phyloP scores from a whole-genome alignment of 37 sponge, comb jelly and placozoan genomes.

The Ephydatia muelleri region DNA sequence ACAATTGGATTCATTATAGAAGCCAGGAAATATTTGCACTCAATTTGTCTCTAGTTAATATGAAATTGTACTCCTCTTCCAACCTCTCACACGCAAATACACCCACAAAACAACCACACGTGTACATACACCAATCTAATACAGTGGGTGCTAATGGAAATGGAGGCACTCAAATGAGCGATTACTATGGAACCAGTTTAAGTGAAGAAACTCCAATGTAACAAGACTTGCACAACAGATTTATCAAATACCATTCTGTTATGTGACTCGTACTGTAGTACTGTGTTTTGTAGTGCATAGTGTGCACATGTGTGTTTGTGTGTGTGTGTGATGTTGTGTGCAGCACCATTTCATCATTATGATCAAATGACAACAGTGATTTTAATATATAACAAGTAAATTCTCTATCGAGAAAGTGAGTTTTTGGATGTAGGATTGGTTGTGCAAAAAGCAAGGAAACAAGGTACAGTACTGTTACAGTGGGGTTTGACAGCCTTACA shows the following conservation, averaged over 20 bases:
- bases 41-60: constrained; percentile 3
- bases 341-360: too few species aligned
- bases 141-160: constrained; percentile 17
- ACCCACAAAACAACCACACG: too few species aligned
- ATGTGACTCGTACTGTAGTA: not conserved
- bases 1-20: too few species aligned
- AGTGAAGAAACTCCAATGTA: constrained; percentile 70
- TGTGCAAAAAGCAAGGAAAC: too few species aligned
- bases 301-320: not conserved
- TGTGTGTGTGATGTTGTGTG: not conserved
- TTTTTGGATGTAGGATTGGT: too few species aligned
- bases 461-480: too few species aligned
- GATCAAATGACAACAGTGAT: too few species aligned
- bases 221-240: not conserved
- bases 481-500: too few species aligned
- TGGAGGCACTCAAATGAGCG: constrained; percentile 47
- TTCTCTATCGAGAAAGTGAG: too few species aligned
- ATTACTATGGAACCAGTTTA: constrained; percentile 48
- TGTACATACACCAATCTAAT: not conserved
- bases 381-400: too few species aligned
- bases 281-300: not conserved
- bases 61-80: not conserved
- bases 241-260: not conserved
- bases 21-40: not conserved
- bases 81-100: not conserved